Conservation (phyloP, 2,888 invertebrate genomes). For the Drosophila aldrichi region DNA sequence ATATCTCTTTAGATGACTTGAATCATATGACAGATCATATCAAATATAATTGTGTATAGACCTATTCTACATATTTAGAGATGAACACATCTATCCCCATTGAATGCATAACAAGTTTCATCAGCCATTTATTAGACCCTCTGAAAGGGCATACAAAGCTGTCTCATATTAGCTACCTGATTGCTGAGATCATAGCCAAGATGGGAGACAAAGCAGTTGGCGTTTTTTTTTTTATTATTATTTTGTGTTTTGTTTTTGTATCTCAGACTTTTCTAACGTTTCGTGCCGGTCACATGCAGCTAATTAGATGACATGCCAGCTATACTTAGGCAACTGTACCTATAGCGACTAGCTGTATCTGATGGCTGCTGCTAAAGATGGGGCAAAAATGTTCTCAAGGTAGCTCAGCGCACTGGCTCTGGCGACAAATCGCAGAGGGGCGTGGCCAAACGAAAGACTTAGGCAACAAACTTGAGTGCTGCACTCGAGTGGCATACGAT, state of each 20-base stretch:
- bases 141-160: conserved; percentile 14
- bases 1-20: background rate
- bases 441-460: conserved; percentile 58
- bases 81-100: background rate
- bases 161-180: conserved; percentile 9
- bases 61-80: background rate
- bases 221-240: conserved; percentile 13
- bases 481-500: background rate
- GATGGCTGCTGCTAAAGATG: conserved; percentile 9
- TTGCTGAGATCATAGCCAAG: conserved; percentile 43
- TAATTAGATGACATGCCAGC: conserved; percentile 53
- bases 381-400: conserved; percentile 8
- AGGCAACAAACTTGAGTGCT: conserved; percentile 53
- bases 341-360: conserved; percentile 11
- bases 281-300: conserved; percentile 54
- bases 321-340: conserved; percentile 33
- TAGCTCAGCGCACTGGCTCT: background rate
- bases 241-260: background rate
- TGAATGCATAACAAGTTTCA: background rate
- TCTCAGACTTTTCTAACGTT: conserved; percentile 26
- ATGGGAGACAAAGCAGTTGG: conserved; percentile 28
- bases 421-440: conserved; percentile 9
- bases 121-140: background rate
- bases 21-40: background rate
- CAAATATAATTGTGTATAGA: too few species aligned